Conservation (phyloP, 2,797 vertebrate genomes). For the Helarctos malayanus region DNA sequence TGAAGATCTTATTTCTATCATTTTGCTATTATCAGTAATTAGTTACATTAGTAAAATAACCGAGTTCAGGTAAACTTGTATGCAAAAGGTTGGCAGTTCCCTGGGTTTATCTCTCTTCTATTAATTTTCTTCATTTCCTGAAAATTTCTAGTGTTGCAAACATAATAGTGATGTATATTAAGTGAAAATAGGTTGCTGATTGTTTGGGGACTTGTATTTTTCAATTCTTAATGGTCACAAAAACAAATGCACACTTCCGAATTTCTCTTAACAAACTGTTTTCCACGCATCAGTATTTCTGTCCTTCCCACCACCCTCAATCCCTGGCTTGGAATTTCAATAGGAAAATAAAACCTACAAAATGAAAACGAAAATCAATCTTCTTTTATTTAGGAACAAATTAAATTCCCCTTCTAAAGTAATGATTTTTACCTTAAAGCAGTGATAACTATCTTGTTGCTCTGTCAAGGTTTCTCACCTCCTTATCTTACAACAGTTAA, state of each 20-base stretch:
- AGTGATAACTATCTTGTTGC: conserved; percentile 81
- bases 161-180: conserved; percentile 41
- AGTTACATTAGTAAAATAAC: conserved; percentile 61
- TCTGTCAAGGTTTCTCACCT: conserved; percentile 80
- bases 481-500: conserved; percentile 80
- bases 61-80: neutral
- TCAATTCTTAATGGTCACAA: neutral
- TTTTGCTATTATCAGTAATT: conserved; percentile 64
- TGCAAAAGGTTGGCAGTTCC: neutral
- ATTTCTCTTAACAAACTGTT: conserved; percentile 42
- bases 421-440: conserved; percentile 86
- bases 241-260: neutral
- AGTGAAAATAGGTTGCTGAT: neutral
- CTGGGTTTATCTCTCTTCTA: neutral
- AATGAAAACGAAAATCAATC: conserved; percentile 84
- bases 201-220: conserved; percentile 51
- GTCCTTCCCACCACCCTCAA: neutral
- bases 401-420: conserved; percentile 78
- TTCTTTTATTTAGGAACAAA: conserved; percentile 84
- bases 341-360: conserved; percentile 81
- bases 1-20: conserved; percentile 30
- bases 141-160: conserved; percentile 39
- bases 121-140: conserved; percentile 20
- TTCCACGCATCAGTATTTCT: neutral
- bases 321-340: conserved; percentile 55